Conservation (phyloP, 1,140 invertebrate genomes). For the Bradysia coprophila region DNA sequence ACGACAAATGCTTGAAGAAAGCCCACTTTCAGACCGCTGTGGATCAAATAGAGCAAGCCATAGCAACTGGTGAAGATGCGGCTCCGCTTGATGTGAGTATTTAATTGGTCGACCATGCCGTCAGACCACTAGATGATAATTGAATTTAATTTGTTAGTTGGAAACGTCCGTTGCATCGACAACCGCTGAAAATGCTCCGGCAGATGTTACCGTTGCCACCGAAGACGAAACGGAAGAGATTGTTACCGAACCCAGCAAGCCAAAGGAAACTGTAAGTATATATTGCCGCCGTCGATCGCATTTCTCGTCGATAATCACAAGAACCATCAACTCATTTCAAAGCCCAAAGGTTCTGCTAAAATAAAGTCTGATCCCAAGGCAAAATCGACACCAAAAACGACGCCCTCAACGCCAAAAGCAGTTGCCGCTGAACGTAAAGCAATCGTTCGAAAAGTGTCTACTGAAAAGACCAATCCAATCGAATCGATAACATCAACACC, state of each 20-base stretch:
- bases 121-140: too few relatives aligned
- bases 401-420: constrained; percentile 5
- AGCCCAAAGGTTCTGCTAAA: constrained; percentile 12
- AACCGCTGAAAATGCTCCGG: background rate
- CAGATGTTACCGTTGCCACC: too few relatives aligned
- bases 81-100: constrained; percentile 14
- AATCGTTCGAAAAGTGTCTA: background rate
- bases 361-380: constrained; percentile 4
- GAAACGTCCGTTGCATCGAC: too few relatives aligned
- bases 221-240: constrained; percentile 13
- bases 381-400: constrained; percentile 19
- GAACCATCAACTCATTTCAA: constrained; percentile 12
- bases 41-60: constrained; percentile 20
- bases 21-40: constrained; percentile 20
- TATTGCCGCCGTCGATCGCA: too few relatives aligned
- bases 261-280: too few relatives aligned
- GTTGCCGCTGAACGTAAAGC: background rate
- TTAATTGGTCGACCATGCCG: too few relatives aligned
- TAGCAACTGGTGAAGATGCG: constrained; percentile 20
- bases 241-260: constrained; percentile 13
- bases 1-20: constrained; percentile 19
- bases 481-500: background rate
- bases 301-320: too few relatives aligned
- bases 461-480: background rate
- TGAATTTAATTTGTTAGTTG: too few relatives aligned